Conservation (phyloP, 2,888 invertebrate genomes). For the Spodoptera littoralis region DNA sequence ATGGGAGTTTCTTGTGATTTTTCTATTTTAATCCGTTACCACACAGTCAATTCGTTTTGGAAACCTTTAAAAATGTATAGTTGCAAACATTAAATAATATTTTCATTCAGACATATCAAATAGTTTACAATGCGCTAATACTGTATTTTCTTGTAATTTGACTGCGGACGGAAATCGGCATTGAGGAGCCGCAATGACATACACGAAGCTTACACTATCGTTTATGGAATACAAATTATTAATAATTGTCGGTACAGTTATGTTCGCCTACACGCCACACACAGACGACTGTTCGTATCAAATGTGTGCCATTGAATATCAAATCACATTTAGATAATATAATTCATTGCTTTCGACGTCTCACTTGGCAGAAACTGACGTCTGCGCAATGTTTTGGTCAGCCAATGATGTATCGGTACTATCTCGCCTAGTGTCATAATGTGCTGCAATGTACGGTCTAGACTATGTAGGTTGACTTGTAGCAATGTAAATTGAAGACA, state of each 20-base stretch:
- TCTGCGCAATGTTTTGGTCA: conserved; percentile 27
- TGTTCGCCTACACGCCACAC: conserved; percentile 59
- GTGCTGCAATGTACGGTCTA: conserved; percentile 3
- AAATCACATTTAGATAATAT: conserved; percentile 46
- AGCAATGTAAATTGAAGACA: too few relatives aligned
- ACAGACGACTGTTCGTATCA: conserved; percentile 46
- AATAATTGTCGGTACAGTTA: conserved; percentile 69
- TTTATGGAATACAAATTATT: conserved; percentile 72
- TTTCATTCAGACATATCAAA: too few relatives aligned
- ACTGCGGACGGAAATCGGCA: conserved; percentile 57
- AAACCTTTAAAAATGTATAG: too few relatives aligned
- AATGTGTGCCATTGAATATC: conserved; percentile 57
- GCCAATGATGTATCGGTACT: conserved; percentile 1
- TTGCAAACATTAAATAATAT: too few relatives aligned
- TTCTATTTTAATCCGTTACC: conserved; percentile 21
- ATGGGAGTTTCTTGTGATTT: conserved; percentile 10
- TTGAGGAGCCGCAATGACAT: conserved; percentile 53
- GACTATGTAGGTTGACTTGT: background rate
- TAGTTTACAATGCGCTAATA: too few relatives aligned
- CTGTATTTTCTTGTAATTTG: conserved; percentile 31
- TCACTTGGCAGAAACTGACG: conserved; percentile 22
- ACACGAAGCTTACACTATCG: conserved; percentile 58
- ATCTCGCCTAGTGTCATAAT: conserved; percentile 3
- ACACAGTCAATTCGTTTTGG: conserved; percentile 28
- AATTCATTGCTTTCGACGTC: conserved; percentile 35